Percentiles rank a stretch among this genome's conserved stretches.
phyloP scores from a whole-genome alignment of 2,888 invertebrate species.

The Melangyna quadrimaculata region DNA sequence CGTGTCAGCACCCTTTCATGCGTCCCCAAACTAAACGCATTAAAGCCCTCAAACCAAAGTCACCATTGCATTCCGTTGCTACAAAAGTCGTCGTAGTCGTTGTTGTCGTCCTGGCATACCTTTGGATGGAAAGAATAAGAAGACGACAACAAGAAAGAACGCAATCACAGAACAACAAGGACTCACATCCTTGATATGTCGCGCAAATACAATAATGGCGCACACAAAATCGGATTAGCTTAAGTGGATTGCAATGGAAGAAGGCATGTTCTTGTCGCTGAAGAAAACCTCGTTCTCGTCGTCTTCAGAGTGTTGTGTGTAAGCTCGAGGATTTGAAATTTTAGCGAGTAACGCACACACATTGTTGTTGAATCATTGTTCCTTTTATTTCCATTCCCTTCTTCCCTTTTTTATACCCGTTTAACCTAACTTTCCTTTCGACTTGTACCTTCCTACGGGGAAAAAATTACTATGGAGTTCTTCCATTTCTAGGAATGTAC shows the following conservation, averaged over 20 bases:
- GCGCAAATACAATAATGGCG: slow-evolving; percentile 71
- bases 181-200: slow-evolving; percentile 70
- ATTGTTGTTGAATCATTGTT: slow-evolving; percentile 50
- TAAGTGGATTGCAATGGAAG: slow-evolving; percentile 71
- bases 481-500: neutral
- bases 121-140: slow-evolving; percentile 12
- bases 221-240: slow-evolving; percentile 72
- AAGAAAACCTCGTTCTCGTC: neutral
- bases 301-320: slow-evolving; percentile 36
- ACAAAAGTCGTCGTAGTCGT: neutral
- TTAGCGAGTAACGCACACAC: slow-evolving; percentile 23
- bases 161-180: slow-evolving; percentile 70
- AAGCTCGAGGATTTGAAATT: slow-evolving; percentile 25
- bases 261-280: slow-evolving; percentile 51
- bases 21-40: slow-evolving; percentile 36
- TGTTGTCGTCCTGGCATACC: slow-evolving; percentile 31
- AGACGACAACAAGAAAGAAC: slow-evolving; percentile 38
- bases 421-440: neutral
- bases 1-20: neutral
- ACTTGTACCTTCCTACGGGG: neutral
- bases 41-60: neutral
- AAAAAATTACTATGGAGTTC: neutral
- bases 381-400: neutral
- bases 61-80: slow-evolving; percentile 48
- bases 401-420: neutral